These are phyloP conservation scores for Pterois miles DNA, from an alignment of 2,797 vertebrate genomes.

Conservation along the genomic window DNA sequence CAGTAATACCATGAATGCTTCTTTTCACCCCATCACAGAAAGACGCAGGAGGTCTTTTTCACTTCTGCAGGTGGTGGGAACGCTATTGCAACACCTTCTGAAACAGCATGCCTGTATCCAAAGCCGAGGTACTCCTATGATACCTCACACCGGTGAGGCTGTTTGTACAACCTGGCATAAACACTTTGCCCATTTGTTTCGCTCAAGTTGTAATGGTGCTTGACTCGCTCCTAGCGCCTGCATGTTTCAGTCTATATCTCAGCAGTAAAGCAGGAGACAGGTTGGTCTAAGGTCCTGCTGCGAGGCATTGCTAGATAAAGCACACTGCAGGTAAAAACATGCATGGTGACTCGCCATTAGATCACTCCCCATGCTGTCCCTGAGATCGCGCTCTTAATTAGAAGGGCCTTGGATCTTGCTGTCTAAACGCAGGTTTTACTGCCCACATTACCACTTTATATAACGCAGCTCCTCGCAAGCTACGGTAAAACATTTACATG, in stretches of 20 bases:
- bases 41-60: conserved; percentile 83
- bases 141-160: conserved; percentile 26
- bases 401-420: conserved; percentile 67
- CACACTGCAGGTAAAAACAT: conserved; percentile 69
- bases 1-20: conserved; percentile 72
- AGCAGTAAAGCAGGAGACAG: conserved; percentile 56
- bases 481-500: conserved; percentile 46
- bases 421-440: conserved; percentile 70
- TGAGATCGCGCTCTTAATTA: conserved; percentile 77
- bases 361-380: conserved; percentile 71
- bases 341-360: conserved; percentile 69
- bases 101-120: conserved; percentile 37
- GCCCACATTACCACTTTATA: conserved; percentile 59
- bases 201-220: conserved; percentile 57
- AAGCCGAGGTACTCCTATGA: conserved; percentile 27
- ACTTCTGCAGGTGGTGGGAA: conserved; percentile 85
- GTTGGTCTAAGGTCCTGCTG: conserved; percentile 58
- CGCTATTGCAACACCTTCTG: conserved; percentile 83
- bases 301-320: conserved; percentile 76
- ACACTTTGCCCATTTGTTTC: conserved; percentile 61
- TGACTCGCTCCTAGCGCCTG: conserved; percentile 45
- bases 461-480: conserved; percentile 36
- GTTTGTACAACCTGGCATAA: conserved; percentile 51
- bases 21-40: conserved; percentile 81
- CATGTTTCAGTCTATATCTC: conserved; percentile 58